Evolutionary conservation across 92 coral and sea anemone species (phyloP), one percentile per base, ranked within the genome.

Genomic region (Bergia sp.): DNA sequence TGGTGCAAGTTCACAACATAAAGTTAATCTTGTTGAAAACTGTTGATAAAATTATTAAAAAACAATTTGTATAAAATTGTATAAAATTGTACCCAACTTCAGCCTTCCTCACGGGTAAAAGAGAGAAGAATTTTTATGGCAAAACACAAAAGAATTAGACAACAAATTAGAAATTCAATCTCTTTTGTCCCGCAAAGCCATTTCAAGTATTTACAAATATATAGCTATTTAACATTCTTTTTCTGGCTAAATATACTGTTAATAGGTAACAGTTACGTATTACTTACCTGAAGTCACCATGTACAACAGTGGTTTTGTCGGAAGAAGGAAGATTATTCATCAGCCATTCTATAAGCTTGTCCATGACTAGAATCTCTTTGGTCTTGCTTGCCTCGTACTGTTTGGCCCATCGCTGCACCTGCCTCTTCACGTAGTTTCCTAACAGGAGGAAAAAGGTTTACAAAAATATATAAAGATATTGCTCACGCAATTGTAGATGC

Each of bases 331-430:
- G 66, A 76, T 92, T 95, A 38, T 90, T 88, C 40, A 79, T 82
- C 18, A 96, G 89, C 99, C 99, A 96, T 13, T 90, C 76, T 57
- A 92, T 94, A 38, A 96, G 88, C 65, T 86, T 90, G 81, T 96
- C 92, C 99, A 96, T 96, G n/a, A 83, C 85, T 21, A 95, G 94
- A 49, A 95, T 96, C 37, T 95, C 97, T 67, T 91, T 96, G 43
- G 99, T 96, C 72, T 96, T 95, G 91, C 99, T 96, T 15, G 99
- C 98, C 44, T 95, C 92, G 90, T 96, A 96, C 85, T 96, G 99
- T 76, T 96, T 96, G 4, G 94, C 86, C 99, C 99, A 96, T 69
- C 97, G 86, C 86, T 94, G 94, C 37, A 95, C 91, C 82, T 96
- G 99, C 65, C 99, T 95, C 40, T 92, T 92, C 18, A 95, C 93